Conservation (phyloP, 2,113 vertebrate genomes). For the Numenius arquata region DNA sequence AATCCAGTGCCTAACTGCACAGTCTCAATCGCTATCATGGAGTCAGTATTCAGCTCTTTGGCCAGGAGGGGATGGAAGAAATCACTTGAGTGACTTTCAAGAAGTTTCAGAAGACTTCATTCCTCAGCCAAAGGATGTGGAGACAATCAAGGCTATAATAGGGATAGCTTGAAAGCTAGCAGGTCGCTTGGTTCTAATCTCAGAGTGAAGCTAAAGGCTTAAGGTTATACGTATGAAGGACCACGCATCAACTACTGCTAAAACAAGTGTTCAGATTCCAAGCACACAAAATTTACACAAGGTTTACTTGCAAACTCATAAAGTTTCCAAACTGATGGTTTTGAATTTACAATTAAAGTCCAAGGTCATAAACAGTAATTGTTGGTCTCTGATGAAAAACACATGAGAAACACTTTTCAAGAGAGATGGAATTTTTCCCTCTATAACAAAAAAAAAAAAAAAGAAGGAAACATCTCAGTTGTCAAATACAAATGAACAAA, state of each 20-base stretch:
- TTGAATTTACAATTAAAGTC: slow-evolving; percentile 12
- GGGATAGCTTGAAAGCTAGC: background rate
- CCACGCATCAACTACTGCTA: background rate
- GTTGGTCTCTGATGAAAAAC: background rate
- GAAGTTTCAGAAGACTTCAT: background rate
- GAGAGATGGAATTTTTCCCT: background rate
- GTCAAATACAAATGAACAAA: background rate
- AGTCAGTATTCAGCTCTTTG: background rate
- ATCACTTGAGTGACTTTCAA: background rate
- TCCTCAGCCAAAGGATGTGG: background rate
- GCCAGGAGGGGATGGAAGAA: background rate
- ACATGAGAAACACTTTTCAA: background rate
- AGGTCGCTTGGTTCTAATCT: background rate
- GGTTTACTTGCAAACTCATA: background rate
- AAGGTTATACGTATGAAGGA: background rate
- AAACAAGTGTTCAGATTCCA: background rate
- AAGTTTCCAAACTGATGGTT: background rate
- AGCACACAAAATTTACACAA: background rate
- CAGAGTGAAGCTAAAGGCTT: background rate
- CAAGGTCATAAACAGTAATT: background rate
- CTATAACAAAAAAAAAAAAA: background rate
- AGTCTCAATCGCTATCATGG: background rate
- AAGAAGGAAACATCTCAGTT: background rate
- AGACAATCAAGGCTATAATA: background rate
- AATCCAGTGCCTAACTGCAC: background rate